These are phyloP conservation scores for Patella ulyssiponensis DNA, from an alignment of 2,888 invertebrate species.

Conservation along the genomic window DNA sequence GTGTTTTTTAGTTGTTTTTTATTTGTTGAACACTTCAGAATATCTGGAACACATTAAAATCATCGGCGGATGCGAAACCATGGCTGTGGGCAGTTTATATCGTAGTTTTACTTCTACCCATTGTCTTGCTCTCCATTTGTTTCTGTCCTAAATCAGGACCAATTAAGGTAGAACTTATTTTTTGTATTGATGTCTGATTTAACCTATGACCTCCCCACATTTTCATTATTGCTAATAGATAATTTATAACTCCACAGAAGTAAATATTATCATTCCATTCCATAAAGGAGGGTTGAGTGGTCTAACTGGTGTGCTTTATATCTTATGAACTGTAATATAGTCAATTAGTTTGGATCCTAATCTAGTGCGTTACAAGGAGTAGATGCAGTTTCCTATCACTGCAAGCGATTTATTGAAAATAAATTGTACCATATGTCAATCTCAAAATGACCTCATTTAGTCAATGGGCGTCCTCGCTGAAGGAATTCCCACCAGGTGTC, in stretches of 20 bases:
- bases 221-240: not conserved
- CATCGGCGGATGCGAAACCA: constrained; percentile 87
- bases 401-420: too few species aligned
- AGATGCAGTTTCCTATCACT: too few species aligned
- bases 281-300: too few species aligned
- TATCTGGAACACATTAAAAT: constrained; percentile 80
- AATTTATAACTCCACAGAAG: not conserved
- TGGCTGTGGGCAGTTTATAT: constrained; percentile 92
- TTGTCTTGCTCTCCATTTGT: constrained; percentile 85
- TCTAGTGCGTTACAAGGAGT: too few species aligned
- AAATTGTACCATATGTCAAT: too few species aligned
- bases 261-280: too few species aligned
- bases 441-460: too few species aligned
- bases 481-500: too few species aligned
- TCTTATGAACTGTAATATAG: too few species aligned
- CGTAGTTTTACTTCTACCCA: constrained; percentile 83
- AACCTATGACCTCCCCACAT: not conserved
- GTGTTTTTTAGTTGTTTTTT: constrained; percentile 27
- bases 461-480: too few species aligned
- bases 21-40: constrained; percentile 76
- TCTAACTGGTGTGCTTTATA: too few species aligned
- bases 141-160: constrained; percentile 77
- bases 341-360: too few species aligned
- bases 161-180: constrained; percentile 57
- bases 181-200: not conserved